Evolutionary conservation across 2,888 invertebrate species (phyloP).

Genomic region (Leptodirus hochenwartii): DNA sequence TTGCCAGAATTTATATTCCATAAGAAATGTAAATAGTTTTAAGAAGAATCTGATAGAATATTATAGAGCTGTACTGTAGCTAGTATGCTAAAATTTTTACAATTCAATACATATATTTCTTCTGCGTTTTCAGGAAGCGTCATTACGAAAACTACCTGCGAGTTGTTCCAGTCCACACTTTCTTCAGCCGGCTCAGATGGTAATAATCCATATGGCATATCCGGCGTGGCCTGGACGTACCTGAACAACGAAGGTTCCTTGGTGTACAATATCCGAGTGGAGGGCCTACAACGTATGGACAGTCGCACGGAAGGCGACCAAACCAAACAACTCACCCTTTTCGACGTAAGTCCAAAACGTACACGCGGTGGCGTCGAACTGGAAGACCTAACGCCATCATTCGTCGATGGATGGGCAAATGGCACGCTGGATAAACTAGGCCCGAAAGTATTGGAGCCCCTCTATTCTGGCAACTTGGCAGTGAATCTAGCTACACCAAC

Average conservation of each 20-base stretch:
- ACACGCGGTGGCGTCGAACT: slow-evolving; percentile 53
- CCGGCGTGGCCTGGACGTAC: slow-evolving; percentile 60
- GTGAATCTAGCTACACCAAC: slow-evolving; percentile 52
- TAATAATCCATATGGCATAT: slow-evolving; percentile 26
- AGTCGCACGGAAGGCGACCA: slow-evolving; percentile 12
- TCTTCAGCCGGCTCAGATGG: slow-evolving; percentile 27
- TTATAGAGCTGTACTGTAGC: too few species aligned
- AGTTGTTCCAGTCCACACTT: slow-evolving; percentile 58
- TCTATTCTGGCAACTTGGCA: slow-evolving; percentile 65
- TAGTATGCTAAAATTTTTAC: neutral
- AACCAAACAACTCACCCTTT: slow-evolving; percentile 44
- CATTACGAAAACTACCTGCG: slow-evolving; percentile 57
- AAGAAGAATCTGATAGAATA: too few species aligned
- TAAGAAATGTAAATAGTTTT: too few species aligned
- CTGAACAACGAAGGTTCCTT: slow-evolving; percentile 61
- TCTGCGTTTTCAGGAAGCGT: slow-evolving; percentile 30
- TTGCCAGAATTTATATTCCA: too few species aligned
- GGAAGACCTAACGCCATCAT: slow-evolving; percentile 47
- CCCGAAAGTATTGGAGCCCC: slow-evolving; percentile 62
- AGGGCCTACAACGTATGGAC: slow-evolving; percentile 36
- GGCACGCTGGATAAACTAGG: slow-evolving; percentile 62
- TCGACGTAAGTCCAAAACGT: slow-evolving; percentile 39
- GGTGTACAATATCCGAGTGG: slow-evolving; percentile 56
- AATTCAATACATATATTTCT: slow-evolving; percentile 1
- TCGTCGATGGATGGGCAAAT: slow-evolving; percentile 33